Evolutionary conservation across 2,888 invertebrate species (phyloP).

Genomic region (Parapristionchus giblindavisi): DNA sequence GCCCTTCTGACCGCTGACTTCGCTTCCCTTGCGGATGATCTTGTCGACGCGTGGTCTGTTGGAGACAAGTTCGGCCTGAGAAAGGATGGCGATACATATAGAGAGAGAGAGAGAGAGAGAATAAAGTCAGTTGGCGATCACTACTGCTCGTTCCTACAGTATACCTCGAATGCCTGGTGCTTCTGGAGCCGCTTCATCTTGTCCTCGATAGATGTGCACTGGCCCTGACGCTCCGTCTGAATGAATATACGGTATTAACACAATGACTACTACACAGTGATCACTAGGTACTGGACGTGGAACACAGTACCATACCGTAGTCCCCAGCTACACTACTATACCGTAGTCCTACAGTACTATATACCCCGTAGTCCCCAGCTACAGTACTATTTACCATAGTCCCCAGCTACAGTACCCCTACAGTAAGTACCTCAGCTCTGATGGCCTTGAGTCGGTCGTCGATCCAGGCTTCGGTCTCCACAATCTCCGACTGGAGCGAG

Average conservation of each 20-base stretch:
- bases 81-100: too few species aligned
- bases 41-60: conserved; percentile 86
- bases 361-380: too few species aligned
- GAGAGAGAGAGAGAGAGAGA: too few species aligned
- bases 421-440: conserved; percentile 69
- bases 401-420: conserved; percentile 68
- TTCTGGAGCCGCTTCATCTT: conserved; percentile 94
- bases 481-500: conserved; percentile 89
- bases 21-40: conserved; percentile 75
- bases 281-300: too few species aligned
- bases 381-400: neutral
- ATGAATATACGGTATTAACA: neutral
- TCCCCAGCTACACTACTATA: too few species aligned
- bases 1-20: conserved; percentile 94
- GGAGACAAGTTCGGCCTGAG: conserved; percentile 84
- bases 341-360: too few species aligned
- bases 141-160: neutral
- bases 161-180: conserved; percentile 73
- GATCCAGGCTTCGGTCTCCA: conserved; percentile 73
- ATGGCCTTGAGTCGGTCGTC: conserved; percentile 71
- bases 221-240: conserved; percentile 77
- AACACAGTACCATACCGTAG: too few species aligned
- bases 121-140: conserved; percentile 2
- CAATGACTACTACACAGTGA: too few species aligned
- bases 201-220: conserved; percentile 84